Percentiles rank a stretch among this genome's conserved stretches.
These are phyloP conservation scores for Bubalus kerabau DNA, from an alignment of 2,113 vertebrate species.

Conservation along the genomic window DNA sequence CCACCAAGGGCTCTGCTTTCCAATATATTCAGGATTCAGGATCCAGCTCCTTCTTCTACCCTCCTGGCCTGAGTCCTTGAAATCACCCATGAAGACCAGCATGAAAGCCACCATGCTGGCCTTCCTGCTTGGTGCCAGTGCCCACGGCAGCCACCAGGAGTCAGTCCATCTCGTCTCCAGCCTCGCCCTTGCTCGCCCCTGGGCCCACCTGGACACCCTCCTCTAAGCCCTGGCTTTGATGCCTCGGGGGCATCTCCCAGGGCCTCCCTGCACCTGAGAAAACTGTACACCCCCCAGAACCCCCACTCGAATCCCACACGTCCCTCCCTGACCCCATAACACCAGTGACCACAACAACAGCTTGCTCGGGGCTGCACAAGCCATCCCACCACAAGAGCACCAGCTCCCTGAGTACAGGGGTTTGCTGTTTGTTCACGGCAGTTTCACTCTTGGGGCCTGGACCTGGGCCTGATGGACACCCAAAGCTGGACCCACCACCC, in stretches of 20 bases:
- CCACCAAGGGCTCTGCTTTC: background rate
- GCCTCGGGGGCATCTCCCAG: background rate
- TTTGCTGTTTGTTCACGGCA: background rate
- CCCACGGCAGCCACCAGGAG: background rate
- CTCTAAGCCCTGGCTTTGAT: too few relatives aligned
- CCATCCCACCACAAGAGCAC: rapidly evolving
- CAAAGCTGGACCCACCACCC: background rate
- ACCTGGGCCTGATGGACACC: background rate
- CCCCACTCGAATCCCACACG: background rate
- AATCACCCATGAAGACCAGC: background rate
- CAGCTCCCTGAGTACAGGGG: rapidly evolving
- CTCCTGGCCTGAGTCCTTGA: background rate
- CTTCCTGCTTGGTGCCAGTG: background rate
- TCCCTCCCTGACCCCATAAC: too few relatives aligned
- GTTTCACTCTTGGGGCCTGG: background rate
- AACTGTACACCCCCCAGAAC: background rate
- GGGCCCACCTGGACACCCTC: background rate
- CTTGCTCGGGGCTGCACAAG: rapidly evolving
- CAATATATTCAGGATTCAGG: background rate
- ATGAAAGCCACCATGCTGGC: rapidly evolving
- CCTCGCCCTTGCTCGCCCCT: rapidly evolving
- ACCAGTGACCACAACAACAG: too few relatives aligned
- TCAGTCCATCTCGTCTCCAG: background rate
- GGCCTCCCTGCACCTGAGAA: background rate
- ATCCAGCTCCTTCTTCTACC: background rate